These are phyloP conservation scores for Andrena trimmerana DNA, from an alignment of 2,888 invertebrate genomes.

Conservation along the genomic window DNA sequence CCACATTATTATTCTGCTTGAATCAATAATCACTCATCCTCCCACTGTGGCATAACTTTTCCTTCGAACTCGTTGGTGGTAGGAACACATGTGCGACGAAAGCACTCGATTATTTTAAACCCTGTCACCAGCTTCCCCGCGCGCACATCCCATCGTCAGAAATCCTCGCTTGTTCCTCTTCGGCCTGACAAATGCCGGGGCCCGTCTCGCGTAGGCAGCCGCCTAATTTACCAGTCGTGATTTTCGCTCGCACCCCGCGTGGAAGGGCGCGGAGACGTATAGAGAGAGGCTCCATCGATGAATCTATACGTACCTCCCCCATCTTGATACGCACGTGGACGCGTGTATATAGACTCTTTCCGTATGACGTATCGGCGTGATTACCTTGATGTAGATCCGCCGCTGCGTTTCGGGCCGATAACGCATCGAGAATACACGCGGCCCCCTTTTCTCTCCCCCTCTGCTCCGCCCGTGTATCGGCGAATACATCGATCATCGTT, in stretches of 20 bases:
- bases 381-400: slow-evolving; percentile 79
- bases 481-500: slow-evolving; percentile 73
- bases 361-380: slow-evolving; percentile 79
- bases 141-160: slow-evolving; percentile 6
- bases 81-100: too few relatives aligned
- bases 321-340: not conserved
- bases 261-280: slow-evolving; percentile 35
- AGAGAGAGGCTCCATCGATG: slow-evolving; percentile 55
- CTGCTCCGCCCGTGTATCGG: slow-evolving; percentile 58
- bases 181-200: slow-evolving; percentile 76
- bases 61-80: too few relatives aligned
- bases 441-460: slow-evolving; percentile 52
- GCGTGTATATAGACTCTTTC: slow-evolving; percentile 57
- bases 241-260: slow-evolving; percentile 66
- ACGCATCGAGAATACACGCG: slow-evolving; percentile 67
- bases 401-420: slow-evolving; percentile 63
- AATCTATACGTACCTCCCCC: slow-evolving; percentile 54
- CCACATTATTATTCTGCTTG: too few relatives aligned
- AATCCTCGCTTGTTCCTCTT: slow-evolving; percentile 28
- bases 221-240: slow-evolving; percentile 78
- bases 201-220: slow-evolving; percentile 68
- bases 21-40: too few relatives aligned
- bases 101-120: not conserved
- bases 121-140: not conserved
- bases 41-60: too few relatives aligned